A percentile compares a stretch with the other conserved stretches of the same genome.
Conservation (phyloP, 2,113 vertebrate species). For the Lethenteron reissneri region DNA sequence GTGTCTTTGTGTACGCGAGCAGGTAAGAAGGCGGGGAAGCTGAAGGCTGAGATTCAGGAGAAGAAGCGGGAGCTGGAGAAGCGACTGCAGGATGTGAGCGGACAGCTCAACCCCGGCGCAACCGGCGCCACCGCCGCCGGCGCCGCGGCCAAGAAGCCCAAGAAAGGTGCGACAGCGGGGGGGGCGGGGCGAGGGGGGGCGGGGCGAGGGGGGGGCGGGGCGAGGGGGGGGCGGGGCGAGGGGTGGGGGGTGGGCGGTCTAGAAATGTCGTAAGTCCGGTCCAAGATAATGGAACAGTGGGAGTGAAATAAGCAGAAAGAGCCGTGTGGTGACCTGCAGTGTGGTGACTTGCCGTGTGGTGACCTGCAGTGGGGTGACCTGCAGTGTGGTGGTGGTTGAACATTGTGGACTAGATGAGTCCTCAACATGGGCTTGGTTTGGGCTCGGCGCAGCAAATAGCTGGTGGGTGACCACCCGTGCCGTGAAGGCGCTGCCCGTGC, state of each 20-base stretch:
- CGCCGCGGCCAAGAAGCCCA: constrained; percentile 54
- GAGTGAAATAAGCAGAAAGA: background rate
- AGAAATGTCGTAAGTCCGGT: background rate
- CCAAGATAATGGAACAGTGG: background rate
- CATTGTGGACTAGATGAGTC: too few relatives aligned
- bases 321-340: too few relatives aligned
- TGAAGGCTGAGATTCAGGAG: constrained; percentile 62
- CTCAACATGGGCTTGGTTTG: too few relatives aligned
- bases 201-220: background rate
- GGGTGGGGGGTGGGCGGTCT: background rate
- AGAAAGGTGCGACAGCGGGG: constrained; percentile 37
- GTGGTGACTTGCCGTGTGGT: too few relatives aligned
- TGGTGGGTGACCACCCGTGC: too few relatives aligned
- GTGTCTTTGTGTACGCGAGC: too few relatives aligned
- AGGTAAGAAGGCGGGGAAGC: constrained; percentile 32
- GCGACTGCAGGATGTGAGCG: constrained; percentile 61
- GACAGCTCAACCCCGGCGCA: constrained; percentile 38
- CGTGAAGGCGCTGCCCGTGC: too few relatives aligned
- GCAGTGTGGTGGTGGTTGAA: too few relatives aligned
- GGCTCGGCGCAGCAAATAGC: too few relatives aligned
- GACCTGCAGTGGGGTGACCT: too few relatives aligned
- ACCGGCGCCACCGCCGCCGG: too few relatives aligned
- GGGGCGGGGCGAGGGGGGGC: background rate
- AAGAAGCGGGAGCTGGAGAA: constrained; percentile 67
- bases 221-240: accelerated